Conservation (phyloP, 2,888 invertebrate species). For the Dioctria rufipes region DNA sequence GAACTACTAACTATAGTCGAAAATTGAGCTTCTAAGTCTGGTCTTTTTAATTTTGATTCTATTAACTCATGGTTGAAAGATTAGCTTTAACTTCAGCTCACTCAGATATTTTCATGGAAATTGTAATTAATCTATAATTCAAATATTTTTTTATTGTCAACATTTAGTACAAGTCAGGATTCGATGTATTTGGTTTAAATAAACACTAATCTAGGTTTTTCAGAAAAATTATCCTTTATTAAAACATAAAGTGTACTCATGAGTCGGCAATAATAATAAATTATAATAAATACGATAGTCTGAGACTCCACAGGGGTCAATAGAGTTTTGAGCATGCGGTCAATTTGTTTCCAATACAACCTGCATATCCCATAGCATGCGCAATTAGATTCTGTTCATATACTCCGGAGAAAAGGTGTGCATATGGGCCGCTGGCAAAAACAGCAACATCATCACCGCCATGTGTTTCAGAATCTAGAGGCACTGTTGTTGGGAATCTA, state of each 20-base stretch:
- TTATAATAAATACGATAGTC: constrained; percentile 25
- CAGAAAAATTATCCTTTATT: constrained; percentile 50
- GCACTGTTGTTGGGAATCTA: constrained; percentile 77
- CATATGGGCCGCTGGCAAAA: constrained; percentile 82
- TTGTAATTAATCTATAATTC: too few relatives aligned
- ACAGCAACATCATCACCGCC: constrained; percentile 87
- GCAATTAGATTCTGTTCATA: constrained; percentile 86
- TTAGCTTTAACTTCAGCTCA: too few relatives aligned
- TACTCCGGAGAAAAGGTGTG: constrained; percentile 84
- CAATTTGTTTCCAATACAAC: constrained; percentile 78
- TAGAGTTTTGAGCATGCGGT: constrained; percentile 70
- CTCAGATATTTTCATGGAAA: too few relatives aligned
- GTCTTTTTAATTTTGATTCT: too few relatives aligned
- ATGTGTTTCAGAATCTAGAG: constrained; percentile 79
- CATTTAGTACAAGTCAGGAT: too few relatives aligned
- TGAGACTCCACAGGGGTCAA: not conserved
- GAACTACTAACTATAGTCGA: too few relatives aligned
- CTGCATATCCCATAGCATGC: constrained; percentile 82
- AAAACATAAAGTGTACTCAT: constrained; percentile 56
- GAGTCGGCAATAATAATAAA: constrained; percentile 13
- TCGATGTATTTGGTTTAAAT: too few relatives aligned
- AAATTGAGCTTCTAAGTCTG: too few relatives aligned
- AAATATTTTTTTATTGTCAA: too few relatives aligned
- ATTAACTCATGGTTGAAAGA: too few relatives aligned
- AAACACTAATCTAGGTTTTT: too few relatives aligned